Evolutionary conservation across 2,888 invertebrate genomes (phyloP), one percentile per base, ranked within the genome.

Genomic region (Spodoptera littoralis): DNA sequence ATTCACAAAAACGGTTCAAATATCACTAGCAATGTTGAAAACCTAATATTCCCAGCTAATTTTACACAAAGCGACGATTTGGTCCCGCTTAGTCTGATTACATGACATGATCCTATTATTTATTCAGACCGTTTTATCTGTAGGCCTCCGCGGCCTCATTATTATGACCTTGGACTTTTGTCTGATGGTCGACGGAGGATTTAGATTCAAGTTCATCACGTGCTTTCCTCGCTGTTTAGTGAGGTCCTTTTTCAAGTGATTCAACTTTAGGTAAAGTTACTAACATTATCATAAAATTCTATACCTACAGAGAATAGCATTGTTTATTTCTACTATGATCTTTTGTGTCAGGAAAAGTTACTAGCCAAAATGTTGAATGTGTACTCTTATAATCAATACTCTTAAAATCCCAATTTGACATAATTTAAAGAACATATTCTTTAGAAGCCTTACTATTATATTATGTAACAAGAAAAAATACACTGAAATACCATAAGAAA

Each of bases 21-120:
- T 73, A 76, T 56, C 65, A 73, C 65, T 56, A 61, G 69, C 71
- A 59, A 71, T 75, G 66, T 76, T 70, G 60, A 68, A 78, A 70
- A 61, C 57, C 71, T 70, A 73, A 77, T 79, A 77, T 76, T 77
- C 67, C 72, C 63, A 56, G 65, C 67, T 77, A 80, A 81, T 79
- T 80, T 75, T 74, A 68, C 77, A 79, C 70, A 74, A 75, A 75
- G 79, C 77, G 70, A 73, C 73, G 67, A 75, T 81, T 81, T 76
- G 64, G 57, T 36, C 65, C 69, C 73, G 79, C 77, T 81, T 80
- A 80, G 71, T 65, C 78, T 73, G 79, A 80, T 81, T 76, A 79
- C 70, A 71, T 64, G 68, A 77, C 77, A 79, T 79, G 80, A 77
- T 80, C 77, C 66, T 69, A 80, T 81, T 73, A 74, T 81, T 80